These are phyloP conservation scores for Prosopocoilus inquinatus DNA, from an alignment of 2,888 invertebrate species.

Conservation along the genomic window DNA sequence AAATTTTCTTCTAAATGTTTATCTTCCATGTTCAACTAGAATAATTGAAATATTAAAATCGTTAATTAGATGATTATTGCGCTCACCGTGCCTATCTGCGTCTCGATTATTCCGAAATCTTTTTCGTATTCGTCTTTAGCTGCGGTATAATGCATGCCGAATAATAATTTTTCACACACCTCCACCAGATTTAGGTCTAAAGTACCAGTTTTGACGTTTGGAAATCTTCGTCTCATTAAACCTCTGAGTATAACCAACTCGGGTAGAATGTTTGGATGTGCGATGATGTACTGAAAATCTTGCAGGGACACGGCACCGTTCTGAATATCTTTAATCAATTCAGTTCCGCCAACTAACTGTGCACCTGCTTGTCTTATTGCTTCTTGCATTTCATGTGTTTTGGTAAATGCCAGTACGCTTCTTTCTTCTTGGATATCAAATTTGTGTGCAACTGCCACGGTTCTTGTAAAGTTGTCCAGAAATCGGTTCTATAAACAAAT, in stretches of 20 bases:
- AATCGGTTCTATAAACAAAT: constrained; percentile 55
- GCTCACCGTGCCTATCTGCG: constrained; percentile 68
- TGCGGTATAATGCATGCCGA: constrained; percentile 70
- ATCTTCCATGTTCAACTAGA: constrained; percentile 71
- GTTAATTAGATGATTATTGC: neutral
- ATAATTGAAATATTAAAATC: constrained; percentile 36
- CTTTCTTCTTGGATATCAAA: constrained; percentile 70
- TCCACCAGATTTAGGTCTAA: constrained; percentile 62
- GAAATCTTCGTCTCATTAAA: constrained; percentile 74
- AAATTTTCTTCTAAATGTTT: constrained; percentile 74
- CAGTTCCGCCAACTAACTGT: constrained; percentile 66
- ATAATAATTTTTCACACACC: constrained; percentile 63
- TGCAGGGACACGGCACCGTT: constrained; percentile 64
- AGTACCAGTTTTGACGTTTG: constrained; percentile 65
- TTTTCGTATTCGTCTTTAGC: constrained; percentile 66
- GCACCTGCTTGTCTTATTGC: constrained; percentile 71
- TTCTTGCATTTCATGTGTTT: constrained; percentile 59
- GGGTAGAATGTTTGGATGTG: constrained; percentile 76
- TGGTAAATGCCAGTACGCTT: constrained; percentile 72
- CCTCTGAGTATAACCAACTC: constrained; percentile 76
- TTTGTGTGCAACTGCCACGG: constrained; percentile 65
- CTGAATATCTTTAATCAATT: constrained; percentile 75
- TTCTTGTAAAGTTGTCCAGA: constrained; percentile 66
- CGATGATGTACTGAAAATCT: constrained; percentile 73
- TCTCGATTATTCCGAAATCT: constrained; percentile 67